Base-by-base conservation (phyloP, 2,888 invertebrate species). In the Metellina segmentata region DNA sequence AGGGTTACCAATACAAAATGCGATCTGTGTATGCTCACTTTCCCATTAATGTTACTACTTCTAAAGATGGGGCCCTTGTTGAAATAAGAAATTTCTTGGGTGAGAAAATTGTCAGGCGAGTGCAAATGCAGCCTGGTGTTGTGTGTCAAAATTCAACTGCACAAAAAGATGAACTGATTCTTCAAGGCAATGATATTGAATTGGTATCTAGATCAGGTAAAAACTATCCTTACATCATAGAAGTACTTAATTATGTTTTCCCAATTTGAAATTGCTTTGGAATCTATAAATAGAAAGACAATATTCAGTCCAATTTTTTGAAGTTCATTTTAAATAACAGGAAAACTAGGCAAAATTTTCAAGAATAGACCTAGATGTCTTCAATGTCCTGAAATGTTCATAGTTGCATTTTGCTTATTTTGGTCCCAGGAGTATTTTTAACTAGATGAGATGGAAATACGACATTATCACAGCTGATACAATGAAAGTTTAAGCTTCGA, bases 1-100 rank as follows among this genome's bases (percentile, higher is more conserved):
- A 95, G 96, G 99, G 99, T 93, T 99, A 98, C 96, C 97, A 97
- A 95, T 99, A 99, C 96, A 99, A 99, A 96, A 99, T 99, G 99
- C 97, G 99, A 94, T 98, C 99, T 89, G 99, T 99, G 94, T 99
- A 99, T 95, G 99, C 99, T 95, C 99, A 99, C 96, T 99, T 99
- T 96, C 99, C 99, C 95, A 99, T 99, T 95, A 99, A 99, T 96
- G 98, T 99, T 95, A 98, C 98, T 91, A 98, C 99, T 90, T 95
- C 95, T 20, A 98, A 99, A 94, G 97, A 96, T 94, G 98, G 98
- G 95, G 96, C 97, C 1, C 96, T 98, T 20, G 98, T 99, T 94
- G 99, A 99, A 96, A 98, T 99, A 95, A 95, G 96, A 93, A 99
- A 99, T 95, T 99, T 99, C 96, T 97, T 99, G 96, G 99, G 99